Base-by-base conservation (phyloP, 2,888 invertebrate species). In the Lycia hirtaria region DNA sequence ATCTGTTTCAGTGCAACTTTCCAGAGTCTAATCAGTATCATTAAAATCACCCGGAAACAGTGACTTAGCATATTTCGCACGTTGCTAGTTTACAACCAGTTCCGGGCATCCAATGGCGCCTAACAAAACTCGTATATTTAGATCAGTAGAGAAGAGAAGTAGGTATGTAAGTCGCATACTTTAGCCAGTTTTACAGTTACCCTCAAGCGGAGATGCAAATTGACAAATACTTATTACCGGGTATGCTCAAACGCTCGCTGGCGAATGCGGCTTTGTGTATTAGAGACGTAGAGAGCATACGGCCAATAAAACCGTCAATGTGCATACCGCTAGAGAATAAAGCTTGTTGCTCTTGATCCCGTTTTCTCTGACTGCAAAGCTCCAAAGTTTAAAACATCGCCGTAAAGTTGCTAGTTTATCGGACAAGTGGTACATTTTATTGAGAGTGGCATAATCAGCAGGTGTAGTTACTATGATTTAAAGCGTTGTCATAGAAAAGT, bases 171-270 rank as follows among this genome's bases (percentile, higher is more conserved):
- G 75, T 72, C 78, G 74, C 86, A 85, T 86, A 82, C n/a, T n/a
- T n/a, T n/a, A n/a, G n/a, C 82, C 81, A 71, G 48, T 41, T 84
- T 81, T 86, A 88, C 88, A 87, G 88, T 88, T 88, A 87, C 65
- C 71, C 58, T 68, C 62, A 57, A 58, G 57, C 67, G 72, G 73
- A 83, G 75, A 85, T 87, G 87, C 72, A 86, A 88, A 88, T 88
- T 87, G 86, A 85, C 86, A 86, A 87, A 88, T 81, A n/a, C n/a
- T n/a, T n/a, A 87, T 77, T 70, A 75, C 73, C 70, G 71, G 72
- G 70, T 44, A 40, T 22, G 50, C 30, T 40, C 41, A 20, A 41
- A 26, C 17, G 38, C 22, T 22, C 7, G 22, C 9, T 14, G 22
- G 38, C 22, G 14, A 28, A n/a, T 62, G 62, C 61, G 65, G 30